Evolutionary conservation across 1,140 invertebrate species (phyloP).

Genomic region (Ostrea edulis): DNA sequence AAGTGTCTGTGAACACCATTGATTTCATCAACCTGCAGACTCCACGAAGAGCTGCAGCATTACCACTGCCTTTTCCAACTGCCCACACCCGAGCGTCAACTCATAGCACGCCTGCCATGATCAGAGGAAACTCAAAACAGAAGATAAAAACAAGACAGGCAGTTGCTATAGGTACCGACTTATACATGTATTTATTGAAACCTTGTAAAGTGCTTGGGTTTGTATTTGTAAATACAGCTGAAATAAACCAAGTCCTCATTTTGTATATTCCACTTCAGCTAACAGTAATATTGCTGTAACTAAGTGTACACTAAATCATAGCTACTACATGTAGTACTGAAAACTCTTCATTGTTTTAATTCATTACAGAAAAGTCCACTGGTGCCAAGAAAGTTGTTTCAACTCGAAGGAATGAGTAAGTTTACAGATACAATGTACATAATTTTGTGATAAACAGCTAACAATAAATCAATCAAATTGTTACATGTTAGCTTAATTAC

Average conservation of each 20-base stretch:
- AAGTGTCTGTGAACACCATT: background rate
- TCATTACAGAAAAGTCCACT: background rate
- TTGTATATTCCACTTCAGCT: too few species aligned
- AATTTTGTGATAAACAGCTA: background rate
- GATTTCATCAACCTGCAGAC: background rate
- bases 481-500: background rate
- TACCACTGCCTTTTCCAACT: background rate
- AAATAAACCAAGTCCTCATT: too few species aligned
- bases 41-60: background rate
- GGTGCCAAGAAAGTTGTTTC: background rate
- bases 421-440: background rate
- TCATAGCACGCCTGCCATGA: too few species aligned
- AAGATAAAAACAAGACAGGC: background rate
- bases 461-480: too few species aligned
- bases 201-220: too few species aligned
- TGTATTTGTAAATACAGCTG: too few species aligned
- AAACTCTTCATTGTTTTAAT: too few species aligned
- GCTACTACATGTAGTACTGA: too few species aligned
- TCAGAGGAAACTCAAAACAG: background rate
- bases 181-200: too few species aligned
- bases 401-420: background rate
- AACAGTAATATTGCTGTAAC: too few species aligned
- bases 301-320: too few species aligned
- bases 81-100: background rate
- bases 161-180: background rate